Conservation (phyloP, 2,113 vertebrate genomes). For the human region DNA sequence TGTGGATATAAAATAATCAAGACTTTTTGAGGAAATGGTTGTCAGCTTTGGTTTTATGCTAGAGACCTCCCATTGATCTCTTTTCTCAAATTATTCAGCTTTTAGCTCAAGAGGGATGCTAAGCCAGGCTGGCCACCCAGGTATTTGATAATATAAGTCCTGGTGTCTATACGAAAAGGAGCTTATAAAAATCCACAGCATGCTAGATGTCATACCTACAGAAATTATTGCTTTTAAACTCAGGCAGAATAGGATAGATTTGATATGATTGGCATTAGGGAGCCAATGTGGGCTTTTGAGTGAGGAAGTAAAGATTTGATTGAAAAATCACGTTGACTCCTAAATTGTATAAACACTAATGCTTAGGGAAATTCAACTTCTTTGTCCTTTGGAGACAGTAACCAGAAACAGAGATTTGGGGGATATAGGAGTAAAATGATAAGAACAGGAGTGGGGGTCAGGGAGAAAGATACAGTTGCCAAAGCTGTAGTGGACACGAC, state of each 20-base stretch:
- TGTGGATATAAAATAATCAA: not conserved
- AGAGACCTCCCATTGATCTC: not conserved
- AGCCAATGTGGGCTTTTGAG: not conserved
- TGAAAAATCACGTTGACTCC: not conserved
- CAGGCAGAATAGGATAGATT: not conserved
- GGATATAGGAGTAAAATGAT: not conserved
- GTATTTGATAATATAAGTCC: not conserved
- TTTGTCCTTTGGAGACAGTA: not conserved
- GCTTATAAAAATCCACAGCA: not conserved
- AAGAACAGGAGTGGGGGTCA: not conserved
- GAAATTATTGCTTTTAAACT: slow-evolving; percentile 12
- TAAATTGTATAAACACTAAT: not conserved
- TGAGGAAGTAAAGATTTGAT: not conserved
- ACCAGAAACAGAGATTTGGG: not conserved
- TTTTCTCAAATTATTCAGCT: slow-evolving; percentile 1
- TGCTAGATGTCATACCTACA: not conserved
- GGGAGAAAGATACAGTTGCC: not conserved
- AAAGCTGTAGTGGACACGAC: not conserved
- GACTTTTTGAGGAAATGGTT: not conserved
- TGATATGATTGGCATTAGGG: not conserved
- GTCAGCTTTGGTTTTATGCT: not conserved
- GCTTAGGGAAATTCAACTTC: not conserved
- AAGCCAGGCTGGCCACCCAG: not conserved
- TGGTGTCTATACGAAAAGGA: not conserved
- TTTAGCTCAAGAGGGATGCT: not conserved